phyloP scores from a whole-genome alignment of 2,888 invertebrate genomes.

The Clostera curtula region DNA sequence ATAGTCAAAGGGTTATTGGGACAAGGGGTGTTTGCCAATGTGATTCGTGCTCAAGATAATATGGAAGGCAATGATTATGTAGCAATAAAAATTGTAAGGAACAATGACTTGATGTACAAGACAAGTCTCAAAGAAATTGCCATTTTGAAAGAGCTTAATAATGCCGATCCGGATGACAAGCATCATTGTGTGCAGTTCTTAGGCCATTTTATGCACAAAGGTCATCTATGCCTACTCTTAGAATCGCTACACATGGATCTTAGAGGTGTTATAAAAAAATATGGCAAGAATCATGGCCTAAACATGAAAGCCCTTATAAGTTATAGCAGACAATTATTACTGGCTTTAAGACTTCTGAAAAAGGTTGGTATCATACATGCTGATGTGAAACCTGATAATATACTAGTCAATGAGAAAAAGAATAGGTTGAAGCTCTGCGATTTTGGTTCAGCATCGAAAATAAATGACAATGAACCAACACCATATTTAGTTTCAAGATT shows the following conservation, averaged over 20 bases:
- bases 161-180: slow-evolving; percentile 96
- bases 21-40: slow-evolving; percentile 98
- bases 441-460: slow-evolving; percentile 97
- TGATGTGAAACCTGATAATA: slow-evolving; percentile 99
- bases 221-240: slow-evolving; percentile 98
- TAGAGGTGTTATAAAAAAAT: slow-evolving; percentile 93
- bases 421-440: slow-evolving; percentile 97
- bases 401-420: slow-evolving; percentile 98
- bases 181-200: slow-evolving; percentile 93
- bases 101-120: slow-evolving; percentile 99
- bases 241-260: slow-evolving; percentile 96
- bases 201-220: slow-evolving; percentile 96
- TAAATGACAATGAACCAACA: slow-evolving; percentile 96
- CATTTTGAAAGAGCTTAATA: slow-evolving; percentile 92
- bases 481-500: slow-evolving; percentile 98
- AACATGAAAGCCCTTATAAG: slow-evolving; percentile 97
- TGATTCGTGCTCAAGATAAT: slow-evolving; percentile 93
- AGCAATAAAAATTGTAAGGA: slow-evolving; percentile 98
- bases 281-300: slow-evolving; percentile 95
- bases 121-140: slow-evolving; percentile 97
- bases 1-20: slow-evolving; percentile 96
- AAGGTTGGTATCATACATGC: slow-evolving; percentile 97
- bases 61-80: slow-evolving; percentile 89
- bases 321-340: slow-evolving; percentile 94
- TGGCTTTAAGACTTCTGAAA: slow-evolving; percentile 93